Evolutionary conservation across 2,888 invertebrate species (phyloP).

Genomic region (Amphipyra berbera): DNA sequence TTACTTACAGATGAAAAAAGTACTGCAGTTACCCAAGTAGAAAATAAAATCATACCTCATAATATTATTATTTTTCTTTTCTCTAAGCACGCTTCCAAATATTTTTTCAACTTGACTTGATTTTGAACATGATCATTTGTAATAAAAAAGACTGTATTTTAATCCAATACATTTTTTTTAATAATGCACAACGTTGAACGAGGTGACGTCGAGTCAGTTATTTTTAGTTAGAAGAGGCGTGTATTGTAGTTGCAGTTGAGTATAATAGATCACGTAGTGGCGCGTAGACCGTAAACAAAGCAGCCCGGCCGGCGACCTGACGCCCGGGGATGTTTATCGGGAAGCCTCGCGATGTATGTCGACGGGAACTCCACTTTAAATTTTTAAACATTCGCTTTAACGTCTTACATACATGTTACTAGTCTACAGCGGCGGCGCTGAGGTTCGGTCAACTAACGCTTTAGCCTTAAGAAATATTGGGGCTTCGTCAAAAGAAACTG

Average conservation of each 20-base stretch:
- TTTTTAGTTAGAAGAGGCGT: conserved; percentile 47
- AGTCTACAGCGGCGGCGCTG: conserved; percentile 40
- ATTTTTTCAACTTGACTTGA: no score
- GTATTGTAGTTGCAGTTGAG: conserved; percentile 39
- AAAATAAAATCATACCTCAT: no score
- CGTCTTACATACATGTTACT: conserved; percentile 56
- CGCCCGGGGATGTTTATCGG: conserved; percentile 83
- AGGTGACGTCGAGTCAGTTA: conserved; percentile 44
- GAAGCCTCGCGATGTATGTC: conserved; percentile 74
- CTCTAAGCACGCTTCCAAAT: no score
- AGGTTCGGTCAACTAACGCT: conserved; percentile 39
- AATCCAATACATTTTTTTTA: not conserved
- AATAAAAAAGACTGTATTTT: no score
- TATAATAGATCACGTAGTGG: conserved; percentile 69
- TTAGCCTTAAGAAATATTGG: conserved; percentile 16
- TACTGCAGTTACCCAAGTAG: no score
- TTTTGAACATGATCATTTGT: no score
- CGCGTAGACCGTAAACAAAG: conserved; percentile 73
- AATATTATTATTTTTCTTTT: no score
- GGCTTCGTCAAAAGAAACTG: conserved; percentile 5
- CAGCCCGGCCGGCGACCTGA: conserved; percentile 64
- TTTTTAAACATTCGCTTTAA: conserved; percentile 75
- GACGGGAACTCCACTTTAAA: conserved; percentile 76
- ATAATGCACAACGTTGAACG: conserved; percentile 1
- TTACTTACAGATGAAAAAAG: no score